A percentile compares a stretch with the other conserved stretches of the same genome.
phyloP scores from a whole-genome alignment of 2,888 invertebrate species.

The Cinara cedri region DNA sequence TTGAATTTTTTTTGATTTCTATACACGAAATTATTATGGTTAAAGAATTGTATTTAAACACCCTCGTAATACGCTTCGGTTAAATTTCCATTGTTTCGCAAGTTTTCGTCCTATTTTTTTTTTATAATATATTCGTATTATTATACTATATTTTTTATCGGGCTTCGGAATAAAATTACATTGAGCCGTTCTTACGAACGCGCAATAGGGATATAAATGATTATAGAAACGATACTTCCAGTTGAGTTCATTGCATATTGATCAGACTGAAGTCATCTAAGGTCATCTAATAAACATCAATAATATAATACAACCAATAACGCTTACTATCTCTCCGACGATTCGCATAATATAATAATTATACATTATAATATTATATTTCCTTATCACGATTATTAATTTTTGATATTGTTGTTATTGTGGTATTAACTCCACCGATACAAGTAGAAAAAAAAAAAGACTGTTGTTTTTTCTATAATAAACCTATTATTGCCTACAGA shows the following conservation, averaged over 20 bases:
- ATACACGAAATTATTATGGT: background rate
- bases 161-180: background rate
- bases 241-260: slow-evolving; percentile 9
- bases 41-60: no score
- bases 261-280: slow-evolving; percentile 46
- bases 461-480: no score
- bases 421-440: no score
- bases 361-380: slow-evolving; percentile 21
- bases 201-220: no score
- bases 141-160: background rate
- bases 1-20: background rate
- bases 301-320: background rate
- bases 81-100: background rate
- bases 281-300: slow-evolving; percentile 24
- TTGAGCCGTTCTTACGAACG: background rate
- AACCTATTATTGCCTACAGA: no score
- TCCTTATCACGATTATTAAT: slow-evolving; percentile 25
- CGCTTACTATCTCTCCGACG: slow-evolving; percentile 28
- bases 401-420: slow-evolving; percentile 23
- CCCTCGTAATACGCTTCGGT: no score
- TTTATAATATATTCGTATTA: background rate
- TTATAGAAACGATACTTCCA: slow-evolving; percentile 21
- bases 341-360: no score
- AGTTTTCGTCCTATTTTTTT: background rate
- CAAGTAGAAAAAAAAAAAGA: no score